phyloP scores from a whole-genome alignment of 2,888 invertebrate genomes.

The Lottia scabra region DNA sequence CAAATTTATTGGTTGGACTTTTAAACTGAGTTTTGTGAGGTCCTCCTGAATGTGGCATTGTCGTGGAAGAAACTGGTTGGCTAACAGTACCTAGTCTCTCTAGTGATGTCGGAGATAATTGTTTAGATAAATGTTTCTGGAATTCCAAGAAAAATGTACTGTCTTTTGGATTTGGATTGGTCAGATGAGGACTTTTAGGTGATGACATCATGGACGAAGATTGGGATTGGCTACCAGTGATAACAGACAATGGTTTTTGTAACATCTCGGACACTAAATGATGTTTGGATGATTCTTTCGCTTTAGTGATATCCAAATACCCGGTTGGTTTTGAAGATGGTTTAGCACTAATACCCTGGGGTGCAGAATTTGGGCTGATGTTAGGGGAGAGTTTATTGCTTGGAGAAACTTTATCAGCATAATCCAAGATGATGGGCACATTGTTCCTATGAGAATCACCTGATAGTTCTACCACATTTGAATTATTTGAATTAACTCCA shows the following conservation, averaged over 20 bases:
- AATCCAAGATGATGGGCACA: constrained; percentile 36
- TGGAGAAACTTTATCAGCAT: constrained; percentile 25
- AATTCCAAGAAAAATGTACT: constrained; percentile 39
- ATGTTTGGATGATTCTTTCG: neutral
- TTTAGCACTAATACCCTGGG: neutral
- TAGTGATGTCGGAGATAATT: neutral
- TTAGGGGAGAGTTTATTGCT: neutral
- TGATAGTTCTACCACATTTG: neutral
- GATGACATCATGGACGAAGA: neutral
- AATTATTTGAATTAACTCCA: neutral
- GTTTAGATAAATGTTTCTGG: constrained; percentile 35
- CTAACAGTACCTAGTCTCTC: neutral
- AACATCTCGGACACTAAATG: constrained; percentile 17
- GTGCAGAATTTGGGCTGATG: neutral
- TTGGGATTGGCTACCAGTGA: neutral
- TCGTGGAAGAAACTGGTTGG: neutral
- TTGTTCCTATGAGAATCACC: constrained; percentile 18
- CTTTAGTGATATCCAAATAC: neutral
- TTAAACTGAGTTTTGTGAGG: constrained; percentile 14
- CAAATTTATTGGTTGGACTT: neutral
- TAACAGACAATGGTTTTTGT: constrained; percentile 14
- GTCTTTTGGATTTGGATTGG: constrained; percentile 20
- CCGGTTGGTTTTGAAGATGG: neutral
- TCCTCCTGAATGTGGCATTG: neutral
- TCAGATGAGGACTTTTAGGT: constrained; percentile 4